Evolutionary conservation across 2,797 vertebrate genomes (phyloP), one percentile per base, ranked within the genome.

Genomic region (Leucoraja ocellata): DNA sequence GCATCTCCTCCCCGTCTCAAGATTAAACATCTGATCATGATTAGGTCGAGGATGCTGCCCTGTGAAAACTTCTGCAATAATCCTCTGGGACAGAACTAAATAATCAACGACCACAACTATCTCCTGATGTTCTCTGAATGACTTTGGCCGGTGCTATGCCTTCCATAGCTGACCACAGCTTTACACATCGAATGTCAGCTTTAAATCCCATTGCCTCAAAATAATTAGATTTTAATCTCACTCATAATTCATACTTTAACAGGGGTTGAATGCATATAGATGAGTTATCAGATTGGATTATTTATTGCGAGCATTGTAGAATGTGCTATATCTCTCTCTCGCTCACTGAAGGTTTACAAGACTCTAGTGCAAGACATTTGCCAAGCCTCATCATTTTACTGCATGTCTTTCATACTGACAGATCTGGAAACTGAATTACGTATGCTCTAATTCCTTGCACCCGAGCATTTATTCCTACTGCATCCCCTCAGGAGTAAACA

Each of bases 381-480:
- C 90, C 90, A 74, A 76, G 90, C 21, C 54, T 16, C 90, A 92
- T 92, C 90, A 92, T 74, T 92, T 92, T 92, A 74, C 71, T 54
- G 54, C 74, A 76, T 74, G 36, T n/a, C 90, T 92, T 58, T 13
- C 54, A 25, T 74, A 46, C 68, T 74, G 90, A 92, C 90, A 96
- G 97, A 97, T 97, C 97, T 96, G 96, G 96, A 94, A 97, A 96
- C 95, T 96, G 93, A 96, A 98, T 99, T 98, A 98, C 97, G 94
- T 96, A 97, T 96, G 98, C 98, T 98, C 98, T 98, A 98, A 97
- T 98, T 98, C 97, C 96, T 96, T 96, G 94, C 96, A 97, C 96
- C 96, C 96, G 96, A 95, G 96, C 96, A 96, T 97, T 95, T 96
- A 97, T 97, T 95, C 96, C 96, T 96, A 94, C 95, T 96, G 95